A percentile compares a stretch with the other conserved stretches of the same genome.
Conservation (phyloP, 2,797 vertebrate species). For the Podarcis siculus region DNA sequence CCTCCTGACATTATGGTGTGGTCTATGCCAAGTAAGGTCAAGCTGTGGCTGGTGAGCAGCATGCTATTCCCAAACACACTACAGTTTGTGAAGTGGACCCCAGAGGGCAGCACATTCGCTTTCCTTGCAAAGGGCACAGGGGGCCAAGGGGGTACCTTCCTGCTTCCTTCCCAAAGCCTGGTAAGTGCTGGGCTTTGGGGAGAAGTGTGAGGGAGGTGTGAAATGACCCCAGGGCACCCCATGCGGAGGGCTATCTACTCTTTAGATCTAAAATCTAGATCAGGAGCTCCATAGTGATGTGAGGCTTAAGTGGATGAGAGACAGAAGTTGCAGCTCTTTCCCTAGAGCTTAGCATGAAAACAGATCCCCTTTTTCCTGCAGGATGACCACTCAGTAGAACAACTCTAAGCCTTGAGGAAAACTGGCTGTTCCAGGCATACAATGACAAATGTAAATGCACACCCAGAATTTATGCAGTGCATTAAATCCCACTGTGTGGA, state of each 20-base stretch:
- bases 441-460: background rate
- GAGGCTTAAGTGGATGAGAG: background rate
- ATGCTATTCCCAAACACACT: too few relatives aligned
- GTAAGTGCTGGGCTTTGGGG: too few relatives aligned
- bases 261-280: background rate
- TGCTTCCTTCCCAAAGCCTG: too few relatives aligned
- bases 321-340: background rate
- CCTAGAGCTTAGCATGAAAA: background rate
- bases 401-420: background rate
- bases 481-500: background rate
- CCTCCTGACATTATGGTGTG: background rate
- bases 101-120: too few relatives aligned
- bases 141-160: too few relatives aligned
- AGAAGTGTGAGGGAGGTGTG: background rate
- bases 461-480: background rate
- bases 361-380: background rate
- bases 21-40: background rate
- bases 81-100: too few relatives aligned
- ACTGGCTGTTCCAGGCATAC: background rate
- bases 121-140: too few relatives aligned
- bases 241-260: background rate
- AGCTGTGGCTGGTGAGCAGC: background rate
- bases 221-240: background rate
- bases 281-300: background rate
- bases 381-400: background rate